phyloP scores from a whole-genome alignment of 1,140 invertebrate species.

The Drosophila serrata region DNA sequence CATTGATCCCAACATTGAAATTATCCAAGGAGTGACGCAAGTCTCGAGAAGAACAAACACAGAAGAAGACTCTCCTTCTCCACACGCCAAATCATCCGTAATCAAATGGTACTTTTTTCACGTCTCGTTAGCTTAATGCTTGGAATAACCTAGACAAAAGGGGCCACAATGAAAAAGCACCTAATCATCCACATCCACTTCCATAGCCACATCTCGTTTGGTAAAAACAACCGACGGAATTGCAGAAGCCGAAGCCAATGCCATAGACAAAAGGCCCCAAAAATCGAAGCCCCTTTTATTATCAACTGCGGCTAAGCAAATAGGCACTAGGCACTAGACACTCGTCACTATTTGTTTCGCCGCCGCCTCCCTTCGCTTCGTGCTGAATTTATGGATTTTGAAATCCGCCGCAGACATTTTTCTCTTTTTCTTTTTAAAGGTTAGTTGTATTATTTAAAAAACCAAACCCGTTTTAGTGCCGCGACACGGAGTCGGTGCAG shows the following conservation, averaged over 20 bases:
- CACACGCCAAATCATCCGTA: slow-evolving; percentile 28
- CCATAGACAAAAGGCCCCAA: slow-evolving; percentile 55
- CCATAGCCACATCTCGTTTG: background rate
- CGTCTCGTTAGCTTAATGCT: slow-evolving; percentile 41
- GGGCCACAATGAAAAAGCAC: slow-evolving; percentile 51
- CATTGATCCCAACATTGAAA: slow-evolving; percentile 7
- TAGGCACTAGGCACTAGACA: slow-evolving; percentile 35
- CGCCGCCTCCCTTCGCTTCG: slow-evolving; percentile 30
- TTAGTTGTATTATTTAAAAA: slow-evolving; percentile 68
- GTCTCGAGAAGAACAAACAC: slow-evolving; percentile 11
- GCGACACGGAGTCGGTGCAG: slow-evolving; percentile 22
- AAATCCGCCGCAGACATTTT: slow-evolving; percentile 32
- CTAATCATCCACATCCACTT: slow-evolving; percentile 45
- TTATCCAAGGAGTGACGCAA: slow-evolving; percentile 17
- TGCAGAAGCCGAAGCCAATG: slow-evolving; percentile 56
- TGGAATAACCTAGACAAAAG: slow-evolving; percentile 62
- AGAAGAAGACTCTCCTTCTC: slow-evolving; percentile 10
- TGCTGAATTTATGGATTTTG: slow-evolving; percentile 58
- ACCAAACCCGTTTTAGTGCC: slow-evolving; percentile 58
- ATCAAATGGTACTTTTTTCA: slow-evolving; percentile 42
- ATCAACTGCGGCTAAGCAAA: slow-evolving; percentile 54
- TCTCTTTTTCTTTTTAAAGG: slow-evolving; percentile 52
- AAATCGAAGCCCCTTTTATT: slow-evolving; percentile 53
- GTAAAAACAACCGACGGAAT: slow-evolving; percentile 32
- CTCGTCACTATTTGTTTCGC: slow-evolving; percentile 56